A percentile compares a stretch with the other conserved stretches of the same genome.
phyloP scores from a whole-genome alignment of 1,140 invertebrate species.

The Aphaenogaster rudis region DNA sequence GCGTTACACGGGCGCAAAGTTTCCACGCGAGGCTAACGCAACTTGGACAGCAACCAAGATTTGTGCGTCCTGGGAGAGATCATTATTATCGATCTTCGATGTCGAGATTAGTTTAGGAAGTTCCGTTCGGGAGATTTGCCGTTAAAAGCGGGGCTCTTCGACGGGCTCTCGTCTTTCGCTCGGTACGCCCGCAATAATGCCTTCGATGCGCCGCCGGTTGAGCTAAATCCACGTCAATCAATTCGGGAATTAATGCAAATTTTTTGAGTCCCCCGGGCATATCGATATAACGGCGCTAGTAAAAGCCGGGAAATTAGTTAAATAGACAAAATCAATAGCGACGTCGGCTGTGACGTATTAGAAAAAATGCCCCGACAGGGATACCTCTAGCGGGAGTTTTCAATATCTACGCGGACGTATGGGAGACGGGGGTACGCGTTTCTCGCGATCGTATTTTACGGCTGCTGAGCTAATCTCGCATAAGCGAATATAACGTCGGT shows the following conservation, averaged over 20 bases:
- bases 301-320: constrained; percentile 36
- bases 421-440: not conserved
- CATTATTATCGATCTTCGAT: constrained; percentile 65
- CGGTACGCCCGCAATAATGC: constrained; percentile 38
- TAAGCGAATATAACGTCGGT: constrained; percentile 17
- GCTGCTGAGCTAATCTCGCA: constrained; percentile 21
- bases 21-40: constrained; percentile 39
- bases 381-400: not conserved
- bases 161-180: constrained; percentile 18
- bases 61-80: constrained; percentile 63
- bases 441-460: constrained; percentile 21
- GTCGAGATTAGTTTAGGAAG: constrained; percentile 59
- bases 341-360: constrained; percentile 6
- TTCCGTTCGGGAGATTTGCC: constrained; percentile 54
- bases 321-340: constrained; percentile 44
- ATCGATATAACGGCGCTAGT: constrained; percentile 32
- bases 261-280: constrained; percentile 40
- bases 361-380: not conserved
- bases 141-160: constrained; percentile 43
- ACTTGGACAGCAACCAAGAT: constrained; percentile 62
- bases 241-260: constrained; percentile 52
- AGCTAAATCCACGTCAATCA: constrained; percentile 62
- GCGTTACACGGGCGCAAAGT: constrained; percentile 45
- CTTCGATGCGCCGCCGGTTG: constrained; percentile 27
- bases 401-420: not conserved